phyloP scores from a whole-genome alignment of 2,797 vertebrate genomes.

The Gephyroberyx darwinii region DNA sequence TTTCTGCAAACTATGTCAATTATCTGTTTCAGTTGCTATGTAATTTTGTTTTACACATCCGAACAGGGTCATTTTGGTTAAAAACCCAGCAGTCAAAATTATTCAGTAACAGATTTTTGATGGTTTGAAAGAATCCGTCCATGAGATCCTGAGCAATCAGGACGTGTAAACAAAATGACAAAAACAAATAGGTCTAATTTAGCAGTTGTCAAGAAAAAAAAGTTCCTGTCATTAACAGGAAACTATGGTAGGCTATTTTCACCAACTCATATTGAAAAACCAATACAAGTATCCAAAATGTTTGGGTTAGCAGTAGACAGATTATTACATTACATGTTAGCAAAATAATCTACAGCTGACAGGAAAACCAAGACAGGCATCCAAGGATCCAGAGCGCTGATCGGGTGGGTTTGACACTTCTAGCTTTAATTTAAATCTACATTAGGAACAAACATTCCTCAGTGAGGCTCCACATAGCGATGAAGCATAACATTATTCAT shows the following conservation, averaged over 20 bases:
- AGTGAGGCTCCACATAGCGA: conserved; percentile 80
- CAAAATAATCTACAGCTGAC: conserved; percentile 8
- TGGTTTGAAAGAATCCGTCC: no score
- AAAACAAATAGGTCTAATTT: conserved; percentile 3
- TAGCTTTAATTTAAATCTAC: conserved; percentile 77
- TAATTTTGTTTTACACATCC: not conserved
- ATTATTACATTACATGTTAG: conserved; percentile 27
- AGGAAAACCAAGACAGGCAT: conserved; percentile 28
- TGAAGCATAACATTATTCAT: conserved; percentile 54
- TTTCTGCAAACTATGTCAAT: conserved; percentile 13
- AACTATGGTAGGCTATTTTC: conserved; percentile 8
- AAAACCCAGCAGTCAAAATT: conserved; percentile 10
- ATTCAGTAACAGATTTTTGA: not conserved
- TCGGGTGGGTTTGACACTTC: conserved; percentile 50
- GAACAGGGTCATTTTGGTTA: not conserved
- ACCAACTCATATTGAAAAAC: not conserved
- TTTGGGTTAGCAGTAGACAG: conserved; percentile 30
- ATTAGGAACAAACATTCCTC: conserved; percentile 79
- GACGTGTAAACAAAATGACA: conserved; percentile 21
- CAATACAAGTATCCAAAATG: conserved; percentile 23
- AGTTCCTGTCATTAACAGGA: conserved; percentile 11
- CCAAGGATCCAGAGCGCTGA: conserved; percentile 20
- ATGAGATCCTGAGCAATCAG: not conserved
- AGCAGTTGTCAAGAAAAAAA: conserved; percentile 15
- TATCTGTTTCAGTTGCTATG: conserved; percentile 1